Evolutionary conservation across 2,888 invertebrate genomes (phyloP).

Genomic region (Scelioninae gen. 2): DNA sequence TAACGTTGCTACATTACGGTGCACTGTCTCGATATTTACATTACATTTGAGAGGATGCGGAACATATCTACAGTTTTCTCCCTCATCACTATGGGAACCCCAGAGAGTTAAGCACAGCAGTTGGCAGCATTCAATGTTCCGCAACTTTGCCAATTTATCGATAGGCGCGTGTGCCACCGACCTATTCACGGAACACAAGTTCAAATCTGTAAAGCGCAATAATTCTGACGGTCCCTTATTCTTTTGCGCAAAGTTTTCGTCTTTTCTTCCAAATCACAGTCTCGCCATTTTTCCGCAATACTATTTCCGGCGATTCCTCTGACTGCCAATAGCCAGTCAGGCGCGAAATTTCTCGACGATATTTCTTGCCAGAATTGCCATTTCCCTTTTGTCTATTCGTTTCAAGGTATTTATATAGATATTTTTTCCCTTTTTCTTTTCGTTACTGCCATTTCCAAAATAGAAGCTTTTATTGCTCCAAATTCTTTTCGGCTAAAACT

Average conservation of each 20-base stretch:
- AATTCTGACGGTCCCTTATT: conserved; percentile 52
- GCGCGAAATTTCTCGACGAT: conserved; percentile 56
- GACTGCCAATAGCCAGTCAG: conserved; percentile 57
- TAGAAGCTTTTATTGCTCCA: conserved; percentile 45
- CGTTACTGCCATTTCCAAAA: conserved; percentile 47
- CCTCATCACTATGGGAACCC: conserved; percentile 50
- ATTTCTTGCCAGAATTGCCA: conserved; percentile 58
- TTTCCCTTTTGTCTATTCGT: conserved; percentile 53
- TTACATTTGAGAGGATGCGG: not conserved
- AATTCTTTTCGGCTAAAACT: conserved; percentile 41
- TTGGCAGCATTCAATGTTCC: conserved; percentile 69
- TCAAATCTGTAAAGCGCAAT: conserved; percentile 54
- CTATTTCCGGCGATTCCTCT: conserved; percentile 54
- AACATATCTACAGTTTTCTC: conserved; percentile 4
- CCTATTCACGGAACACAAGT: conserved; percentile 51
- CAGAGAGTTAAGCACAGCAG: conserved; percentile 65
- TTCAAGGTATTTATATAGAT: conserved; percentile 54
- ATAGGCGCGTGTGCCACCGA: conserved; percentile 62
- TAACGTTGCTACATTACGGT: no score
- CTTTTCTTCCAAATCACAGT: conserved; percentile 57
- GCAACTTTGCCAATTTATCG: conserved; percentile 70
- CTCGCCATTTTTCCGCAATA: conserved; percentile 58
- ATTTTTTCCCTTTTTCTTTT: conserved; percentile 45
- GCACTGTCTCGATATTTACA: no score
- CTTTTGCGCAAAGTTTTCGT: conserved; percentile 53